Percentiles rank a stretch among this genome's conserved stretches.
Conservation (phyloP, 2,797 vertebrate genomes). For the Alfaro cultratus region DNA sequence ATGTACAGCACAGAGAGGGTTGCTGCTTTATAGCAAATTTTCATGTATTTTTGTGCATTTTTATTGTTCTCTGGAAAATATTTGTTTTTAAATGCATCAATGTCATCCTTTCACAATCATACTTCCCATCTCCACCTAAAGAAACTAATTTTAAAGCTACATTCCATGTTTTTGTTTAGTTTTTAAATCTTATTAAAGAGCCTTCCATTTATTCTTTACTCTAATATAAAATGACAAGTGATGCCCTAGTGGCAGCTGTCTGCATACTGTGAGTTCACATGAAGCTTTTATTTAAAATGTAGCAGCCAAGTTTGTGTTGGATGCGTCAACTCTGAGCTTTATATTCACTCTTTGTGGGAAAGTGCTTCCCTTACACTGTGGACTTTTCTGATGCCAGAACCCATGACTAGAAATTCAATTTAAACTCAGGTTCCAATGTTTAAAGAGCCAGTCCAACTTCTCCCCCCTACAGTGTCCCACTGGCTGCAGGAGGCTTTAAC, state of each 20-base stretch:
- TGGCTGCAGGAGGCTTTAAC: slow-evolving; percentile 65
- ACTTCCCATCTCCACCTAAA: not conserved
- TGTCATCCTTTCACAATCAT: not conserved
- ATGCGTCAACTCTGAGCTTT: not conserved
- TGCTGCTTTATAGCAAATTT: not conserved
- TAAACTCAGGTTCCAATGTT: not conserved
- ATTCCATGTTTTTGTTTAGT: not conserved
- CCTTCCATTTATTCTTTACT: not conserved
- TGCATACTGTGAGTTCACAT: not conserved
- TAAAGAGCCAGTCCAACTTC: not conserved
- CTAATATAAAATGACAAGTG: not conserved
- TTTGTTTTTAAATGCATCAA: not conserved
- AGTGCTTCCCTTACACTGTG: not conserved
- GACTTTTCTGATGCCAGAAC: not conserved
- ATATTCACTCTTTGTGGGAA: not conserved
- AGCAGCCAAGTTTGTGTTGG: not conserved
- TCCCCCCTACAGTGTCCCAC: slow-evolving; percentile 4
- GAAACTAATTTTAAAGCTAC: not conserved
- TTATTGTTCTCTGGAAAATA: not conserved
- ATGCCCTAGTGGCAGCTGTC: slow-evolving; percentile 1
- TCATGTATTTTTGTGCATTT: not conserved
- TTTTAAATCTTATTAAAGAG: not conserved
- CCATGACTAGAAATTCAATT: not conserved
- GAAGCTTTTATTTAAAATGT: not conserved
- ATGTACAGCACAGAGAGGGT: not conserved